Conservation (phyloP, 1,140 invertebrate genomes). For the Lineus longissimus region DNA sequence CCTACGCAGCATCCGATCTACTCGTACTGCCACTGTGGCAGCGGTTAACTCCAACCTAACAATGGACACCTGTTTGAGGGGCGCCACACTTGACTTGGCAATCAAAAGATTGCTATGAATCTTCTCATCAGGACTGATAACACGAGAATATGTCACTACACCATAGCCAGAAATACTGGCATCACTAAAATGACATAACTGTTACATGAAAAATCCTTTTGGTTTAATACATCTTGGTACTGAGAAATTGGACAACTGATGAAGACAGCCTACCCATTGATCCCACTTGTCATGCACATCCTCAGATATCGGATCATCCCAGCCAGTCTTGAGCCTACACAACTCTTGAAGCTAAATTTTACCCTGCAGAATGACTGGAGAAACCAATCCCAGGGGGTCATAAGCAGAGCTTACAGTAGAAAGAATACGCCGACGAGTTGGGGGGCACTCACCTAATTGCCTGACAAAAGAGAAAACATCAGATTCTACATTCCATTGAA, state of each 20-base stretch:
- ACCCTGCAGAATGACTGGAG: not conserved
- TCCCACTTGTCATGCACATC: too few species aligned
- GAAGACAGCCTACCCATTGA: too few species aligned
- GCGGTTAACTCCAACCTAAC: conserved; percentile 15
- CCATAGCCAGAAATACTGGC: conserved; percentile 14
- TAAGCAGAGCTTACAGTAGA: too few species aligned
- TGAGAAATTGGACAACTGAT: too few species aligned
- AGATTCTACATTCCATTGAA: conserved; percentile 10
- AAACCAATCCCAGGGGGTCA: not conserved
- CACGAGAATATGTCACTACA: conserved; percentile 5
- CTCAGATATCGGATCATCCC: not conserved
- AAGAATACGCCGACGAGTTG: not conserved
- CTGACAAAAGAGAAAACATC: not conserved
- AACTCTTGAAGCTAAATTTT: too few species aligned
- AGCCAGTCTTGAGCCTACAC: not conserved
- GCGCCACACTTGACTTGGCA: conserved; percentile 15
- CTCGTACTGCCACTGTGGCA: conserved; percentile 6
- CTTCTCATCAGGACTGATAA: conserved; percentile 1
- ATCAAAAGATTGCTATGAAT: too few species aligned
- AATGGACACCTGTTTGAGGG: conserved; percentile 11
- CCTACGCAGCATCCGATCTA: conserved; percentile 8
- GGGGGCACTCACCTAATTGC: not conserved
- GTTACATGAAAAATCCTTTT: too few species aligned
- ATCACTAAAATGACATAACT: conserved; percentile 15
- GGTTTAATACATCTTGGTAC: too few species aligned